Conservation (phyloP, 1,140 invertebrate genomes). For the Aphis craccivora region DNA sequence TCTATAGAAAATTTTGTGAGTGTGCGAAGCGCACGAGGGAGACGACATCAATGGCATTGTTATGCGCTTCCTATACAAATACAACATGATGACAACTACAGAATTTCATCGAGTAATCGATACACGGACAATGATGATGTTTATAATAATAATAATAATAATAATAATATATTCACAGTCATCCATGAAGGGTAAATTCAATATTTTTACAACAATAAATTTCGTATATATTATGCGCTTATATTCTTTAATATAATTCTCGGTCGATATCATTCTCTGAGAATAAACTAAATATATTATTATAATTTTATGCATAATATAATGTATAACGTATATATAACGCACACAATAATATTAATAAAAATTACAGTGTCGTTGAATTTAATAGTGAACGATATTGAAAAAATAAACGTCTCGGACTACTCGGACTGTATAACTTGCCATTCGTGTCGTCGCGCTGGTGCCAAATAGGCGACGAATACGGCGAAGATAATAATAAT, state of each 20-base stretch:
- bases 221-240: background rate
- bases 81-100: conserved; percentile 3
- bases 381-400: background rate
- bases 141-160: background rate
- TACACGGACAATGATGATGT: conserved; percentile 10
- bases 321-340: background rate
- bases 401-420: background rate
- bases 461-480: background rate
- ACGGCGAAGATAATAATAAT: background rate
- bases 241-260: background rate
- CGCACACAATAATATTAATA: background rate
- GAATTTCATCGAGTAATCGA: conserved; percentile 1
- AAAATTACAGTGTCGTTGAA: background rate
- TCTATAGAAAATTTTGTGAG: background rate
- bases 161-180: background rate
- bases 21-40: background rate
- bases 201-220: conserved; percentile 1
- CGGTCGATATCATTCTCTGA: background rate
- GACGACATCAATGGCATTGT: conserved; percentile 4
- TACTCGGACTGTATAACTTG: background rate
- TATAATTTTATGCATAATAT: background rate
- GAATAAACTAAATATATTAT: background rate
- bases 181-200: background rate
- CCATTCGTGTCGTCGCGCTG: background rate
- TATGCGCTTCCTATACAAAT: background rate